Evolutionary conservation across 2,113 vertebrate genomes (phyloP), one percentile per base, ranked within the genome.

Genomic region (Semicossyphus pulcher): DNA sequence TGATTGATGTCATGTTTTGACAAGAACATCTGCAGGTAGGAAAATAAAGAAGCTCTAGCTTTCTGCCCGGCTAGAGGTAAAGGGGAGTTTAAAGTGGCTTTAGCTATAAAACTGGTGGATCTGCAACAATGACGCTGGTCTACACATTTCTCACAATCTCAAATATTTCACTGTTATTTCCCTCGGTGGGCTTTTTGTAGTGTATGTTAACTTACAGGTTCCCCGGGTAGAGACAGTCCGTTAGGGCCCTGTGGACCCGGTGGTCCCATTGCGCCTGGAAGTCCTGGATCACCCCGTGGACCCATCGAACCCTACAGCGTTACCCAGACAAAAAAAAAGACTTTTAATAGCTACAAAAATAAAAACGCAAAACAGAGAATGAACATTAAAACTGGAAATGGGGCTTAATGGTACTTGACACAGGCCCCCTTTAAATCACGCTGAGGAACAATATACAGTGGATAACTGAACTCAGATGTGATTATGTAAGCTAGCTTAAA

Each of bases 181-280:
- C 18, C 8, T 42, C 31, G 21, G 9, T 36, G 14, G n/a, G 65
- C n/a, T 12, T 25, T 49, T 8, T 31, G 7, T 14, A 23, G 28
- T n/a, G 29, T 5, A 52, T 9, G 28, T 59, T 7, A 29, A 86
- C 88, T 86, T 70, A 99, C 98, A 84, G 97, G 97, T 91, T 97
- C 96, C 73, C 98, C 98, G 0, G 97, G 96, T 83, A 98, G 93
- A 82, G 98, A 99, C 29, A 99, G 89, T 81, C 98, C 98, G 0
- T 95, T 97, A 64, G 96, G 96, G 47, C 98, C 98, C 87, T 99
- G 98, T 1, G 98, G 98, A 37, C 98, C 98, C 18, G 98, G 96
- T 34, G 95, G 96, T 74, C 98, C 98, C 91, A 98, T 96, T 29
- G 95, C 73, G 0, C 98, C 98, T 7, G 95, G 90, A 61, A 86